phyloP scores from a whole-genome alignment of 2,113 vertebrate genomes.

The Eolophus roseicapilla region DNA sequence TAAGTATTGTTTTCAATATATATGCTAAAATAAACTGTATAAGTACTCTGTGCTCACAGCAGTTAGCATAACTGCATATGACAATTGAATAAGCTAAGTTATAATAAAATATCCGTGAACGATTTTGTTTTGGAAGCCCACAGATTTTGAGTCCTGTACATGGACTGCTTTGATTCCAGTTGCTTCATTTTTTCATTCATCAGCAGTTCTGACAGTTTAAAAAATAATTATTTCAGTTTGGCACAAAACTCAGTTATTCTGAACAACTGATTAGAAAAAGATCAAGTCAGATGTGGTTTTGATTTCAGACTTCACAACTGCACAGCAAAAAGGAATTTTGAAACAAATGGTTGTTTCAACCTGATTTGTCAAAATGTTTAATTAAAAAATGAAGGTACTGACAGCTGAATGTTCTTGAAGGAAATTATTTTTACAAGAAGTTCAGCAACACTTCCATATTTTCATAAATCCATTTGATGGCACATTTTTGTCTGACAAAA shows the following conservation, averaged over 20 bases:
- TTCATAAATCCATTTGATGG: background rate
- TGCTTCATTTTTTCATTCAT: background rate
- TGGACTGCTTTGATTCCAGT: background rate
- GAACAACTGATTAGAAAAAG: slow-evolving; percentile 19
- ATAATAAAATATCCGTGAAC: background rate
- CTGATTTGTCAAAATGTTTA: slow-evolving; percentile 19
- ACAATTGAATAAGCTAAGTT: background rate
- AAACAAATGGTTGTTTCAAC: background rate
- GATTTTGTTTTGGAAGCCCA: background rate
- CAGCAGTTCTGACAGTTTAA: background rate
- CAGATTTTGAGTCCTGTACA: background rate
- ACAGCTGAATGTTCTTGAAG: background rate
- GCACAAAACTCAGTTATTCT: background rate
- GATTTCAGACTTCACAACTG: background rate
- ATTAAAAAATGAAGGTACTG: background rate
- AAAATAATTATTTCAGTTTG: background rate
- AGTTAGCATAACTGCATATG: background rate
- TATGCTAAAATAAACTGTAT: background rate
- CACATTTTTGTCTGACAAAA: background rate
- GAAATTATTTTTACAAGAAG: slow-evolving; percentile 7
- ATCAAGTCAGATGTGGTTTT: slow-evolving; percentile 3
- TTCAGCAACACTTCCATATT: background rate
- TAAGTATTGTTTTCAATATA: background rate
- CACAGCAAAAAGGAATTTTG: slow-evolving; percentile 12
- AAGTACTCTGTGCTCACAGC: background rate